Conservation (phyloP, 2,888 invertebrate species). For the Xanthia togata region DNA sequence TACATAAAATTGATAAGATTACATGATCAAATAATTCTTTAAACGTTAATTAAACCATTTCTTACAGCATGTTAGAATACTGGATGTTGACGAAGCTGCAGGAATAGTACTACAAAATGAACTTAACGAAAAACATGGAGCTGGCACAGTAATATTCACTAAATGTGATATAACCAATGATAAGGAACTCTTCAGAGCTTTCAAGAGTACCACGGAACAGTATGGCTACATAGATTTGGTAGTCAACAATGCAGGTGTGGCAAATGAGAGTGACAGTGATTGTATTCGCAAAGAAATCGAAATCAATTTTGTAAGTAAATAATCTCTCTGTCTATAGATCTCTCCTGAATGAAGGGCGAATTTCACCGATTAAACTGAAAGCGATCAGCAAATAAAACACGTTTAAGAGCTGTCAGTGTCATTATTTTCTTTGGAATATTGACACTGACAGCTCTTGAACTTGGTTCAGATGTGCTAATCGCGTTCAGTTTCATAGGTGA, state of each 20-base stretch:
- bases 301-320: slow-evolving; percentile 71
- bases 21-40: background rate
- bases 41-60: background rate
- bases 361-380: no score
- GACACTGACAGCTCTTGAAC: no score
- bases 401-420: no score
- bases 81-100: slow-evolving; percentile 69
- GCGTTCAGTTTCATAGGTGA: no score
- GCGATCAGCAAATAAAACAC: no score
- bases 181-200: slow-evolving; percentile 66
- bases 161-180: slow-evolving; percentile 74
- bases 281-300: slow-evolving; percentile 68
- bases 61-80: slow-evolving; percentile 68
- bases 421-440: no score
- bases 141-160: slow-evolving; percentile 65
- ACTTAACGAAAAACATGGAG: slow-evolving; percentile 64
- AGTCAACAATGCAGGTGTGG: slow-evolving; percentile 75
- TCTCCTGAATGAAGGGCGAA: no score
- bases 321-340: no score
- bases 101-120: slow-evolving; percentile 67
- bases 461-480: no score
- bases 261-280: slow-evolving; percentile 65
- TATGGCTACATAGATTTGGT: slow-evolving; percentile 71
- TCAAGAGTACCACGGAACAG: slow-evolving; percentile 61
- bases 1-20: background rate